Percentiles rank a stretch among this genome's conserved stretches.
Conservation (phyloP, 2,113 vertebrate genomes). For the Kryptolebias marmoratus region DNA sequence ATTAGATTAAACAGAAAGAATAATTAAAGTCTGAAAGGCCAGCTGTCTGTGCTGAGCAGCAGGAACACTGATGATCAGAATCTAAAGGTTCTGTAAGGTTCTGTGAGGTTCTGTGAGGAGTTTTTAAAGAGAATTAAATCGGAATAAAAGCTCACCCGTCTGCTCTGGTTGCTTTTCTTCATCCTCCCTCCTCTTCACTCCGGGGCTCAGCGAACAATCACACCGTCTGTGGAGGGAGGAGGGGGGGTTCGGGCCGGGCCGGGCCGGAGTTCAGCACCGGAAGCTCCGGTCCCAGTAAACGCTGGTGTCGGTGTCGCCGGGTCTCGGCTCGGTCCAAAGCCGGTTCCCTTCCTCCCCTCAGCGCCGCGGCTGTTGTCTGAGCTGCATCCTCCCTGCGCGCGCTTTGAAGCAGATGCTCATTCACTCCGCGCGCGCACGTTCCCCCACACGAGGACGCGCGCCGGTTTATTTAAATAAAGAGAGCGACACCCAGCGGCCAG, state of each 20-base stretch:
- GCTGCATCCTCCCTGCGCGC: constrained; percentile 52
- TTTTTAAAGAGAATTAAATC: not conserved
- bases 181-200: constrained; percentile 66
- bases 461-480: constrained; percentile 1
- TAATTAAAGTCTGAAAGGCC: not conserved
- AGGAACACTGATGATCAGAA: constrained; percentile 5
- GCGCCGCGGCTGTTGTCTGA: constrained; percentile 45
- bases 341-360: constrained; percentile 25
- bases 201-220: constrained; percentile 14
- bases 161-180: constrained; percentile 88
- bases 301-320: constrained; percentile 4
- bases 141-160: constrained; percentile 68
- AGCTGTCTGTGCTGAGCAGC: not conserved
- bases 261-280: constrained; percentile 14
- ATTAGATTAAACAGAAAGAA: not conserved
- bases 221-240: not conserved
- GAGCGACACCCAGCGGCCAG: constrained; percentile 20
- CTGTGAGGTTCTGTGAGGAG: not conserved
- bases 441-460: constrained; percentile 36
- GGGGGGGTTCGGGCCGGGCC: constrained; percentile 4
- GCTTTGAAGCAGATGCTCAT: constrained; percentile 44
- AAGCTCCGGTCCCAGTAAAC: constrained; percentile 3
- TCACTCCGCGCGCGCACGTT: constrained; percentile 22
- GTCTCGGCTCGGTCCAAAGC: not conserved
- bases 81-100: not conserved